Conservation (phyloP, 2,888 invertebrate genomes). For the Bibio marci region DNA sequence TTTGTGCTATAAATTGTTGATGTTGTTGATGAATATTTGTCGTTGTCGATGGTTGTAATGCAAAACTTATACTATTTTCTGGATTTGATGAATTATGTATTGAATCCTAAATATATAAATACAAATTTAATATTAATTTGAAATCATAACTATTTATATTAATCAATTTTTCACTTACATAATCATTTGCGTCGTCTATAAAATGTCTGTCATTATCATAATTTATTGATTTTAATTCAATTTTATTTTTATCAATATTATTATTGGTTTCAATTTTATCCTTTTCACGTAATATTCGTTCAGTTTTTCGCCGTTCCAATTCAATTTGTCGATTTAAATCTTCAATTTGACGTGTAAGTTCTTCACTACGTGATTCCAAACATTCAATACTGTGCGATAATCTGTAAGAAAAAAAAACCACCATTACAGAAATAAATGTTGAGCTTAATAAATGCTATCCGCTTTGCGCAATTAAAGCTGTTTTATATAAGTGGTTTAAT, state of each 20-base stretch:
- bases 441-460: too few relatives aligned
- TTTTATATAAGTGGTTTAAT: too few relatives aligned
- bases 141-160: too few relatives aligned
- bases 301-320: conserved; percentile 38
- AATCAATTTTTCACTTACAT: too few relatives aligned
- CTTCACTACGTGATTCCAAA: conserved; percentile 68
- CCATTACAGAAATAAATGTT: too few relatives aligned
- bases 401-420: conserved; percentile 25
- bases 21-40: background rate
- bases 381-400: conserved; percentile 59
- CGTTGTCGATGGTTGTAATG: background rate
- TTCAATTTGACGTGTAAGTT: conserved; percentile 63
- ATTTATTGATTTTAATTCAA: conserved; percentile 9
- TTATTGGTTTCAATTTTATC: conserved; percentile 2
- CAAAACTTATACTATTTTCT: background rate
- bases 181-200: too few relatives aligned
- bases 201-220: too few relatives aligned
- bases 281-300: conserved; percentile 26
- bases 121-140: too few relatives aligned
- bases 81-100: background rate
- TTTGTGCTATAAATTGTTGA: too few relatives aligned
- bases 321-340: conserved; percentile 48
- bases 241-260: conserved; percentile 9
- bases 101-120: too few relatives aligned
- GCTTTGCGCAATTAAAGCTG: too few relatives aligned